Conservation (phyloP, 2,113 vertebrate species). For the Ptychochromis oligacanthus region DNA sequence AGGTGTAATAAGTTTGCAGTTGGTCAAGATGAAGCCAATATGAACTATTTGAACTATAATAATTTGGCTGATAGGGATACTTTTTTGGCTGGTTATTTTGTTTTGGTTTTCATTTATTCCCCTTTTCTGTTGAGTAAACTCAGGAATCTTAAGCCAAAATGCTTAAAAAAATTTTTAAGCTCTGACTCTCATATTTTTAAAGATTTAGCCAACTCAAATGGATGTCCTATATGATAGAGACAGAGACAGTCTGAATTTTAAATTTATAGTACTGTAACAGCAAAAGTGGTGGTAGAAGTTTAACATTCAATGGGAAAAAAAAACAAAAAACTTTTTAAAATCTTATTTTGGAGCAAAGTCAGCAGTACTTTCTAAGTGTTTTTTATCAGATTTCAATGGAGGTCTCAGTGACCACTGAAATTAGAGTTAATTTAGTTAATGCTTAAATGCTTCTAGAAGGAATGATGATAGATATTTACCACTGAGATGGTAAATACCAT, state of each 20-base stretch:
- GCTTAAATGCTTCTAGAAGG: neutral
- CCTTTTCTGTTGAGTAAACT: neutral
- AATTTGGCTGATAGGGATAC: too few species aligned
- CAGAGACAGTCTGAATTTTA: neutral
- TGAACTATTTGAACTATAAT: too few species aligned
- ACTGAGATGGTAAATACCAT: neutral
- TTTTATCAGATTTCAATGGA: neutral
- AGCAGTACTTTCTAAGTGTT: neutral
- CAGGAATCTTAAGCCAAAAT: neutral
- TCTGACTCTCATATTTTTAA: too few species aligned
- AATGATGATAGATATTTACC: neutral
- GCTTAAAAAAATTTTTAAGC: neutral
- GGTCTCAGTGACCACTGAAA: neutral
- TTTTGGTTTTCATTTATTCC: neutral
- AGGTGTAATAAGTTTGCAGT: too few species aligned
- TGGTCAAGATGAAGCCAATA: too few species aligned
- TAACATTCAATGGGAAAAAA: too few species aligned
- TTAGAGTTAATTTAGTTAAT: neutral
- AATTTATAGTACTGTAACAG: neutral
- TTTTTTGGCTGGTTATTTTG: too few species aligned
- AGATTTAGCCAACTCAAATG: neutral
- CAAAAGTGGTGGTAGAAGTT: neutral
- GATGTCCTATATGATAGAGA: neutral
- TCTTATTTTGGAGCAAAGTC: too few species aligned
- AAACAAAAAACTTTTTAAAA: too few species aligned